phyloP scores from a whole-genome alignment of 2,797 vertebrate genomes.

The Propithecus deckenii region DNA sequence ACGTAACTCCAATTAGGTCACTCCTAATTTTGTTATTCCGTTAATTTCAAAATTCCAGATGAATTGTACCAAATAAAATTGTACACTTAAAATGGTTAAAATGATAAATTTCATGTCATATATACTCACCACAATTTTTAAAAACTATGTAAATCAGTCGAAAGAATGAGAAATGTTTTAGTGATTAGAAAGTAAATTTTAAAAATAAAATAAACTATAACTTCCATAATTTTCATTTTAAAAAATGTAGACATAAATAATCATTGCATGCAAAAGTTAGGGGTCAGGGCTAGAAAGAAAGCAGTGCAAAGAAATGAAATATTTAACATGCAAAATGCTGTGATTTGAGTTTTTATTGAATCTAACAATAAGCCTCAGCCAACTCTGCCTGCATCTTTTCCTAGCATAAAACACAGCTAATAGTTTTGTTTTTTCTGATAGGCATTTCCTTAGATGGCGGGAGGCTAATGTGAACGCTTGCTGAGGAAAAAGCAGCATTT shows the following conservation, averaged over 20 bases:
- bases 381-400: neutral
- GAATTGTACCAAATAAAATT: neutral
- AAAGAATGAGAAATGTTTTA: neutral
- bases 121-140: neutral
- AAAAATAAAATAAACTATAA: neutral
- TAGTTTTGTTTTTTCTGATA: neutral
- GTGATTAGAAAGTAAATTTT: neutral
- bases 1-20: neutral
- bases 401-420: neutral
- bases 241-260: neutral
- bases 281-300: neutral
- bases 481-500: neutral
- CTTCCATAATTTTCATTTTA: neutral
- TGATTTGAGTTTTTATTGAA: neutral
- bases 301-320: neutral
- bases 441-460: neutral
- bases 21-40: neutral
- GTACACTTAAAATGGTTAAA: neutral
- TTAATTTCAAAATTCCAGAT: neutral
- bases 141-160: neutral
- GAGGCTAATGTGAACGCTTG: neutral
- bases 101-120: neutral
- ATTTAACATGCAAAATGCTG: neutral
- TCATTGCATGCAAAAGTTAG: neutral
- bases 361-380: neutral